Evolutionary conservation across 2,797 vertebrate genomes (phyloP), one percentile per base, ranked within the genome.

Genomic region (Hydrolagus colliei): DNA sequence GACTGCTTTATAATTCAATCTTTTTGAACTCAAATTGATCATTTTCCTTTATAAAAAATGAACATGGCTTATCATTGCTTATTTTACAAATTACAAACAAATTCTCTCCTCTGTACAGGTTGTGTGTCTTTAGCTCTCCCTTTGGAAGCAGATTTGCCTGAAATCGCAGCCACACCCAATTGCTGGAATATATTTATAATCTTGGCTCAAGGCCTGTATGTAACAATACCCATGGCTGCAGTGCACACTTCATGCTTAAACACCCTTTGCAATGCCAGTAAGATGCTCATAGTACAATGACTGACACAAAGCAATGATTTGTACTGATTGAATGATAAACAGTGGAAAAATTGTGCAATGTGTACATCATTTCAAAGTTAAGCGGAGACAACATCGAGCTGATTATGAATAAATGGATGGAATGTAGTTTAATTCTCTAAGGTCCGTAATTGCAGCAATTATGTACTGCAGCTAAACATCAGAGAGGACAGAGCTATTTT

Each of bases 241-340:
- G 32, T 84, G 79, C 65, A 71, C 4, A 9, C 65, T 84, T 84
- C 79, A 68, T 84, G 35, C 32, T 11, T 84, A 71, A 84, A 84
- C 65, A 84, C 65, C 32, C 79, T 71, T 67, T 84, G 71, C 65
- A 13, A 84, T 67, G n/a, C 65, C 79, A 68, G 27, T 71, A 7
- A 35, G 65, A 18, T 35, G 71, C 79, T 18, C 41, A 67, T 67
- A 41, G 79, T 6, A 35, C 62, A 84, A 52, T 68, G 65, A 71
- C 63, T 84, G 79, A 84, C 79, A 71, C 27, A 84, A 84, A 41
- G 79, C 79, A 84, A 84, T 68, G 79, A 84, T 84, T 52, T 84
- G 41, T 71, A 71, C 63, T 6, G 18, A 84, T 80, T 32, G 65
- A 84, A 71, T 41, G 79, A 84, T 84, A 84, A 84, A 71, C 65